phyloP scores from a whole-genome alignment of 2,797 vertebrate genomes.

The Dendrocincla tyrannina region DNA sequence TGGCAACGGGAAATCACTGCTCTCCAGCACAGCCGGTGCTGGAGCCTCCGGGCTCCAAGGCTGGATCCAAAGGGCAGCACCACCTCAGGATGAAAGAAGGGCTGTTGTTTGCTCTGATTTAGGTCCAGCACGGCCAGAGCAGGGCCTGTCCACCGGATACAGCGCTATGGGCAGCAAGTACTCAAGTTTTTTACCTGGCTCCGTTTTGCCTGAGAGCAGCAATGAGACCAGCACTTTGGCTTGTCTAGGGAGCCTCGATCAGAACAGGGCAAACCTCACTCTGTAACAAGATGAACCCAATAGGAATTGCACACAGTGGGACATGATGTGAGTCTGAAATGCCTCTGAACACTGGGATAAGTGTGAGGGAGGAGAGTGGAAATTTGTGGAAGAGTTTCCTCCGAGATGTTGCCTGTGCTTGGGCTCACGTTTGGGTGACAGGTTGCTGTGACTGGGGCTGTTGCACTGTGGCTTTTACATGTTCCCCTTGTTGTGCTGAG shows the following conservation, averaged over 20 bases:
- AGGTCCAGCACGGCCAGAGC: background rate
- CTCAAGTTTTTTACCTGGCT: background rate
- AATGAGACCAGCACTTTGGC: background rate
- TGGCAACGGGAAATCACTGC: background rate
- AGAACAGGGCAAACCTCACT: background rate
- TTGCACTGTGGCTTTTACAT: background rate
- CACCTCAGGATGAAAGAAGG: background rate
- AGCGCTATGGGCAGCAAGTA: fast-evolving
- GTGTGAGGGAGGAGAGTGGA: background rate
- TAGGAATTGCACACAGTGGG: background rate
- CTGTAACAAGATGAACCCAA: background rate
- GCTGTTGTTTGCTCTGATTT: background rate
- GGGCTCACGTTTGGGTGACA: background rate
- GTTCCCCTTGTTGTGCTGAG: fast-evolving
- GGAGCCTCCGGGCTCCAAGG: background rate
- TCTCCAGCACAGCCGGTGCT: background rate
- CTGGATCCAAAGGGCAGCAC: background rate
- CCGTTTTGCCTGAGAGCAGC: background rate
- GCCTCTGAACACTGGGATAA: fast-evolving
- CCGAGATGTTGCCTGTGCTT: background rate
- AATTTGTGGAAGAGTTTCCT: background rate
- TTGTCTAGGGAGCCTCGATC: fast-evolving
- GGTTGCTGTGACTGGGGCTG: background rate
- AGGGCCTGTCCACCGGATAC: background rate
- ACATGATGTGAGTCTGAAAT: fast-evolving